Evolutionary conservation across 2,113 vertebrate species (phyloP).

Genomic region (Laticauda laticaudata): DNA sequence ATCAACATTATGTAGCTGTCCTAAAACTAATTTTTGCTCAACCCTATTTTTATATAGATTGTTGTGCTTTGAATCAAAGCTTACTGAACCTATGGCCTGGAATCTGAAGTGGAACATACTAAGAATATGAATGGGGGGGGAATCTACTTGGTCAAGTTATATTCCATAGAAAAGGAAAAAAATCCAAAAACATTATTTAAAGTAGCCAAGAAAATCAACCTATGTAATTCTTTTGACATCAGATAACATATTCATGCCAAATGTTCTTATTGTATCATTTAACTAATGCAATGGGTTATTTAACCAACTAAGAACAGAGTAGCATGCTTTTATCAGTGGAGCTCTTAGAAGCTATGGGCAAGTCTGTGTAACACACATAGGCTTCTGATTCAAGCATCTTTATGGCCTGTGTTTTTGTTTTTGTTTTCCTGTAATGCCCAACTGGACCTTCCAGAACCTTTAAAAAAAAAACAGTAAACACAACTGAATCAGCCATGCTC

Average conservation of each 20-base stretch:
- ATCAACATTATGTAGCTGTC: background rate
- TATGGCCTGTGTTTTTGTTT: slow-evolving; percentile 58
- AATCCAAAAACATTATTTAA: slow-evolving; percentile 8
- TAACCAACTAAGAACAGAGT: slow-evolving; percentile 36
- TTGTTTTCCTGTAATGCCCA: slow-evolving; percentile 37
- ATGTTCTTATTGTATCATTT: slow-evolving; percentile 25
- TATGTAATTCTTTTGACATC: slow-evolving; percentile 8
- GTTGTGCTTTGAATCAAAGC: background rate
- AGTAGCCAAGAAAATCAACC: slow-evolving; percentile 45
- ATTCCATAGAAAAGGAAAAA: slow-evolving; percentile 23
- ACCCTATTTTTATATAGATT: slow-evolving; percentile 5
- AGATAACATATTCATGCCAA: slow-evolving; percentile 12
- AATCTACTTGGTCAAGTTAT: slow-evolving; percentile 19
- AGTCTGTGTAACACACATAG: slow-evolving; percentile 31
- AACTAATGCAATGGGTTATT: slow-evolving; percentile 33
- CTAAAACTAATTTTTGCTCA: slow-evolving; percentile 16
- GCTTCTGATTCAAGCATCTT: slow-evolving; percentile 56
- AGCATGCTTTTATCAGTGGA: slow-evolving; percentile 46
- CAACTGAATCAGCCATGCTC: slow-evolving; percentile 55
- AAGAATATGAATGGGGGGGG: background rate
- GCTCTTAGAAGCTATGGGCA: slow-evolving; percentile 48
- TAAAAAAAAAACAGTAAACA: slow-evolving; percentile 66
- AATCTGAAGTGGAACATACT: background rate
- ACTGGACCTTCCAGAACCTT: slow-evolving; percentile 53
- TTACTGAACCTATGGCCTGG: background rate